Base-by-base conservation (phyloP, 2,113 vertebrate species). In the Lipophrys pholis region DNA sequence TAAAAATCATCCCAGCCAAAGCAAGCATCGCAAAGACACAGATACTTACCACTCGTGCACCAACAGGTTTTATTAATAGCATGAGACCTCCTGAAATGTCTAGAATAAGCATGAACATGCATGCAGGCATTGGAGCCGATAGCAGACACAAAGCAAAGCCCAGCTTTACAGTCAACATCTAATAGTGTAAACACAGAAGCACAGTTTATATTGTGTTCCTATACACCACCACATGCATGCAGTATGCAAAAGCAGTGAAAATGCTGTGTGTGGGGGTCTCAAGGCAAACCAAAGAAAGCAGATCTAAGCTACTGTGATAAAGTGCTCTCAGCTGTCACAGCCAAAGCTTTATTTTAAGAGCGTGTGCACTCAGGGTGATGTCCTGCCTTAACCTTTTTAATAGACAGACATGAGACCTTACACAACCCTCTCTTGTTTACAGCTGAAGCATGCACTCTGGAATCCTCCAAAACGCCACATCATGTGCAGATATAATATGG, bases 301-400 rank as follows among this genome's bases (percentile, higher is more conserved):
- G 68, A 39, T 77, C 72, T 56, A 58, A 81, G 75, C 85, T 68
- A 66, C 51, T 63, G 42, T 56, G 40, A 61, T 63, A 59, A 73
- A 75, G 60, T 80, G 45, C 49, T 69, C 73, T 81, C 76, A 83
- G 80, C 73, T 84, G 61, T 54, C 8, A 54, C 53, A 7, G 61
- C 75, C 61, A 49, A 14, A 62, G 80, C 62, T 77, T 81, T 82
- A 83, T 84, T 83, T 84, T 82, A 67, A 81, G 73, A 55, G 7
- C 58, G 1, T 58, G 63, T 65, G 70, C 46, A 35, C 69, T 64
- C 36, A 21, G 64, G 60, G 40, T 39, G 64, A 70, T 72, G 78
- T 78, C 82, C 85, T 73, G 11, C 77, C 64, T 56, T 68, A 68
- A 86, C 78, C 80, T 67, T 65, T 80, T 81, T 76, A 83, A 62